Conservation (phyloP, 2,113 vertebrate genomes). For the Pandion haliaetus region DNA sequence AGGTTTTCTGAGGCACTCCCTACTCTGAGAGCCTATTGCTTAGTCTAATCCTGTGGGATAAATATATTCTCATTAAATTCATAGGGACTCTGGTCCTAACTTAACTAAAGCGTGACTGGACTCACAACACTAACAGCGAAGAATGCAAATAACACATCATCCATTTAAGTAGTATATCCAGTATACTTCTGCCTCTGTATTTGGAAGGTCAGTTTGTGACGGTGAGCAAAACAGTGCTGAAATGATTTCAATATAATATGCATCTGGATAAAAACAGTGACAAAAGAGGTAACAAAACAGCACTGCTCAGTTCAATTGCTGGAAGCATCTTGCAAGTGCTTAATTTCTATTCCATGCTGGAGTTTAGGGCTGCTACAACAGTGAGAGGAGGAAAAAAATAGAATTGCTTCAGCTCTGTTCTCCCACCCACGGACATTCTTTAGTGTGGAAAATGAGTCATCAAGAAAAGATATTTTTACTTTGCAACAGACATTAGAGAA, state of each 20-base stretch:
- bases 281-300: not conserved
- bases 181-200: not conserved
- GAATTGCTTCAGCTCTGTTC: slow-evolving; percentile 44
- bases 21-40: not conserved
- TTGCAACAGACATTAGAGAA: slow-evolving; percentile 28
- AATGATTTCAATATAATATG: not conserved
- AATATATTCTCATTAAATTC: not conserved
- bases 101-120: not conserved
- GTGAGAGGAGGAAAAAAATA: slow-evolving; percentile 18
- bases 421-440: slow-evolving; percentile 33
- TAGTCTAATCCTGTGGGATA: not conserved
- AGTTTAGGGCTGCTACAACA: slow-evolving; percentile 29
- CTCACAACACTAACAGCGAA: not conserved
- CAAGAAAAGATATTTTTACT: slow-evolving; percentile 56
- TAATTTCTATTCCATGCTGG: not conserved
- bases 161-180: not conserved
- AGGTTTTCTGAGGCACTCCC: not conserved
- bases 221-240: not conserved
- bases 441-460: slow-evolving; percentile 55
- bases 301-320: not conserved
- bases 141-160: not conserved
- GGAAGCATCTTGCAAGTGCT: not conserved
- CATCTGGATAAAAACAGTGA: not conserved
- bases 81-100: not conserved
- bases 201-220: not conserved